Evolutionary conservation across 2,797 vertebrate genomes (phyloP).

Genomic region (Takifugu ocellatus): DNA sequence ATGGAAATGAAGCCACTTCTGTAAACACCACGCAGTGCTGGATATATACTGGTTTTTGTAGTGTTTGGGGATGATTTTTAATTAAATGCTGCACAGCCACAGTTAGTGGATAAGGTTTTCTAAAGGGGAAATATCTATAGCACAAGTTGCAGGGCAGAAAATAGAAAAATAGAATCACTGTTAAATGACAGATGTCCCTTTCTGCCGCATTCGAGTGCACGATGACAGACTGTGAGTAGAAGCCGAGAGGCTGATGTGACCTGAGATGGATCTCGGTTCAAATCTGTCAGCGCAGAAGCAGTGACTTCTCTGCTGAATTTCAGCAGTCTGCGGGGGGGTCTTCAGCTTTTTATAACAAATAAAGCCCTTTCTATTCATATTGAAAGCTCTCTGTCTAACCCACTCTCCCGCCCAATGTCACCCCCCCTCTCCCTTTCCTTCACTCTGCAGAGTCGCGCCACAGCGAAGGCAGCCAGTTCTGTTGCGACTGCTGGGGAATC

Average conservation of each 20-base stretch:
- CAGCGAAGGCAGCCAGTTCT: conserved; percentile 36
- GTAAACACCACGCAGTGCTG: neutral
- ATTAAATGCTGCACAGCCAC: conserved; percentile 2
- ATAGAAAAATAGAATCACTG: no score
- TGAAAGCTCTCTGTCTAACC: conserved; percentile 1
- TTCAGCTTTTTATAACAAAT: conserved; percentile 28
- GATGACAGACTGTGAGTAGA: conserved; percentile 30
- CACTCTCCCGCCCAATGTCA: neutral
- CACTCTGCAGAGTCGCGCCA: conserved; percentile 55
- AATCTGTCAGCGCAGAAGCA: conserved; percentile 10
- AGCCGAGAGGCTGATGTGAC: conserved; percentile 27
- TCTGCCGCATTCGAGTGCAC: conserved; percentile 22
- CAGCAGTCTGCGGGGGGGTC: conserved; percentile 3
- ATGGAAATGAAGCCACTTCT: conserved; percentile 23
- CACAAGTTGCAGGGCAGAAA: no score
- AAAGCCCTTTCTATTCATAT: conserved; percentile 18
- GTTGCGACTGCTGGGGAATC: neutral
- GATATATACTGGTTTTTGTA: neutral
- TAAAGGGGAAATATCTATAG: no score
- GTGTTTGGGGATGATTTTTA: neutral
- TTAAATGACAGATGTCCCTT: neutral
- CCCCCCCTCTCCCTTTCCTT: conserved; percentile 14
- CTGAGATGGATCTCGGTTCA: conserved; percentile 28
- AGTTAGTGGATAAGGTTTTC: conserved; percentile 3
- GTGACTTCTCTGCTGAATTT: conserved; percentile 14